Base-by-base conservation (phyloP, 2,113 vertebrate genomes). In the Excalfactoria chinensis region DNA sequence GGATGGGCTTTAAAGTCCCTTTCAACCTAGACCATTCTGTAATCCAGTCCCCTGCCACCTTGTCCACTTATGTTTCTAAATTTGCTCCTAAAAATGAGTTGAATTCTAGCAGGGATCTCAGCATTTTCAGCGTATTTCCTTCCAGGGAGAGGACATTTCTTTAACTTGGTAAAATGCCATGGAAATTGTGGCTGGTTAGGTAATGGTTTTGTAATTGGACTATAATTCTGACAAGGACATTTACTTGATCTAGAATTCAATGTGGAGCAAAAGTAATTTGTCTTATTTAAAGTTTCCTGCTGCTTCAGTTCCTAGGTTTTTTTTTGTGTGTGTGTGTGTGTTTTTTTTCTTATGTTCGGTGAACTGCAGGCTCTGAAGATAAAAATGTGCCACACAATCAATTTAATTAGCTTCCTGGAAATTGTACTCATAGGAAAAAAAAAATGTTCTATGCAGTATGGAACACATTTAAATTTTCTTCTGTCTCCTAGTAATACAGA, bases 351-450 rank as follows among this genome's bases (percentile, higher is more conserved):
- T 30, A 79, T 62, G 37, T 85, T 95, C 82, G 62, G 48, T 63
- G 63, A 92, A 49, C 49, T 68, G 5, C 32, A 17, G 73, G 55
- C 30, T 93, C 46, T 3, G 3, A 67, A 26, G 92, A 79, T 92
- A 79, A 49, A 76, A 89, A 92, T 84, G 53, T 82, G 28, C 58
- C 49, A 70, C 87, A 94, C 82, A 89, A 90, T 89, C 34, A 48
- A 77, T 93, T 76, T 91, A 63, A 85, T 90, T 79, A 77, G 32
- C 55, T 91, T 55, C 35, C 68, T 87, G 49, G 68, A 92, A 93
- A 77, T 55, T 79, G 25, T 37, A 81, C 48, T 71, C 53, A 53
- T 10, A 4, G 23, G 56, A n/a, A 37, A 32, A 56, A 46, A n/a
- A 32, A 23, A 21, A 12, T 7, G 22, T 5, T 25, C 44, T 83